Conservation (phyloP, 1,140 invertebrate genomes). For the Drosophila mayri region DNA sequence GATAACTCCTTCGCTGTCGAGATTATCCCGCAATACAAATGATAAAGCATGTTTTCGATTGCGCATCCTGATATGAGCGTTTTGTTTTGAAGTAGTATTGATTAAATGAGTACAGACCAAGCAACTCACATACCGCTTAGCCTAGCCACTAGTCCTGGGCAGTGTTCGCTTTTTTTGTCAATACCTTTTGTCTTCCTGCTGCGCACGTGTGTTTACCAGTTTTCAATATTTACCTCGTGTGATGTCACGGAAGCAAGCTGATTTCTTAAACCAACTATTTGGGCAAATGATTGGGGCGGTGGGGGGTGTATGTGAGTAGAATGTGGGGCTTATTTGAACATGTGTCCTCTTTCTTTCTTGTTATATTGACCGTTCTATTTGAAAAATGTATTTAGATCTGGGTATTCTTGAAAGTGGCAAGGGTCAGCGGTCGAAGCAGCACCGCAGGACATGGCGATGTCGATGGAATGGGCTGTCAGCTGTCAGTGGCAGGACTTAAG, state of each 20-base stretch:
- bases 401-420: constrained; percentile 12
- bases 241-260: constrained; percentile 73
- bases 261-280: constrained; percentile 67
- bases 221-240: constrained; percentile 70
- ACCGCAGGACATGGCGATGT: constrained; percentile 59
- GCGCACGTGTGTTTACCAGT: constrained; percentile 71
- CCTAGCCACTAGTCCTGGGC: neutral
- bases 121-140: neutral
- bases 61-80: neutral
- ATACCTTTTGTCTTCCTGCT: constrained; percentile 65
- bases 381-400: constrained; percentile 58
- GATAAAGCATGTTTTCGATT: constrained; percentile 50
- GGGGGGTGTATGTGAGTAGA: constrained; percentile 53
- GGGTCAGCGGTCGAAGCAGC: constrained; percentile 41
- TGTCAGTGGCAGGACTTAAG: constrained; percentile 59
- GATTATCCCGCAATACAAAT: constrained; percentile 27
- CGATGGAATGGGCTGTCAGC: constrained; percentile 60
- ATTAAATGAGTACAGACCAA: constrained; percentile 2
- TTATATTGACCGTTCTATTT: constrained; percentile 62
- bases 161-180: neutral
- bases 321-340: constrained; percentile 67
- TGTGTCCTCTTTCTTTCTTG: constrained; percentile 52
- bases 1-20: constrained; percentile 42
- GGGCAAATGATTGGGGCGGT: constrained; percentile 15
- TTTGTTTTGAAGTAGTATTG: neutral